phyloP scores from a whole-genome alignment of 1,140 invertebrate genomes.

The Tachypleus tridentatus region DNA sequence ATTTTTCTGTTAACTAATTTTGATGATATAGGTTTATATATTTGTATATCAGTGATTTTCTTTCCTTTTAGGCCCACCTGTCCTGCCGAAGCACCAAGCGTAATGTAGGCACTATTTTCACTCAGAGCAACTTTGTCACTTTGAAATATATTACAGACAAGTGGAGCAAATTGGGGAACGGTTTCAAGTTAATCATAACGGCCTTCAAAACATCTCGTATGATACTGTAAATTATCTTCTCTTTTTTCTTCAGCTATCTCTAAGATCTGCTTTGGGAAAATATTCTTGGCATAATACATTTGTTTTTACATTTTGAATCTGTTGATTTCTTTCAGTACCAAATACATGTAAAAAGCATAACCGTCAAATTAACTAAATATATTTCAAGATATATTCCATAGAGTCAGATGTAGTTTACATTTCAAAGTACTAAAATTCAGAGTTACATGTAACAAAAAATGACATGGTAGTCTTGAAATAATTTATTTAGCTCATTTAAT shows the following conservation, averaged over 20 bases:
- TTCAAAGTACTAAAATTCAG: no score
- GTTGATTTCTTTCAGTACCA: no score
- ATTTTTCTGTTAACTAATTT: neutral
- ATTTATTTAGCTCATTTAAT: neutral
- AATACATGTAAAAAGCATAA: no score
- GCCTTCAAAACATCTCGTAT: constrained; percentile 68
- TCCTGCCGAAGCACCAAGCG: constrained; percentile 79
- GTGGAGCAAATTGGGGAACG: constrained; percentile 79
- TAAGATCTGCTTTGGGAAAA: no score
- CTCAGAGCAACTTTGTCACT: constrained; percentile 81
- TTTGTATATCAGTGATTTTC: constrained; percentile 24
- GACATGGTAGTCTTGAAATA: no score
- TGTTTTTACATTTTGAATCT: no score
- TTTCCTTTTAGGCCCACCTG: constrained; percentile 59
- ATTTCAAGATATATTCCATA: no score
- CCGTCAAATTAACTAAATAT: no score
- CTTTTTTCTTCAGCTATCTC: no score
- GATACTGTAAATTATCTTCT: constrained; percentile 5
- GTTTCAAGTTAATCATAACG: constrained; percentile 84
- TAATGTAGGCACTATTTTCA: constrained; percentile 72
- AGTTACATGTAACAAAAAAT: no score
- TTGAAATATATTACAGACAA: constrained; percentile 84
- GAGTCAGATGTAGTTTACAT: no score
- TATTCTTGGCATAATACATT: no score
- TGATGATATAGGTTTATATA: neutral